phyloP scores from a whole-genome alignment of 2,888 invertebrate genomes.

The Napeogenes sylphis region DNA sequence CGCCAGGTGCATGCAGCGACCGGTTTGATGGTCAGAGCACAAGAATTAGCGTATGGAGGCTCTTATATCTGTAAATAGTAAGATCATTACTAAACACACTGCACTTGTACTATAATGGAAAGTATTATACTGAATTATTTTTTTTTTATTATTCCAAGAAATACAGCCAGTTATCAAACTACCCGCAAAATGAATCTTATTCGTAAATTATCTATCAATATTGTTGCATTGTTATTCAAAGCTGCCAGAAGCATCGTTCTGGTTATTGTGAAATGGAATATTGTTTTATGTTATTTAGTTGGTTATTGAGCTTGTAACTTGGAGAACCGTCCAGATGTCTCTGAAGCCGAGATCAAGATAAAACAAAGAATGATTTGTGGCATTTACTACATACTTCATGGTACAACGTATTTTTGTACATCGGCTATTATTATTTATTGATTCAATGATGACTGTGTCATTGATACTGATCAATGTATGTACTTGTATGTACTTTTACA shows the following conservation, averaged over 20 bases:
- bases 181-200: no score
- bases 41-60: constrained; percentile 1
- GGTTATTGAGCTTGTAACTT: not conserved
- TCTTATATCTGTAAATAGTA: not conserved
- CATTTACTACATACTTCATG: constrained; percentile 17
- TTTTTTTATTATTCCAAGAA: no score
- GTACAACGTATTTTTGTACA: constrained; percentile 18
- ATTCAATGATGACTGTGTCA: constrained; percentile 13
- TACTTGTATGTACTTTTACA: not conserved
- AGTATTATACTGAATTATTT: no score
- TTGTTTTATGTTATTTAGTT: not conserved
- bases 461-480: not conserved
- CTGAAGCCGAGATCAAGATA: constrained; percentile 40
- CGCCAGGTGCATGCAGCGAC: constrained; percentile 42
- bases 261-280: no score
- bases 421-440: constrained; percentile 15
- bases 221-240: no score
- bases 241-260: no score
- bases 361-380: constrained; percentile 42
- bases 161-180: no score
- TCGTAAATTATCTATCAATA: no score
- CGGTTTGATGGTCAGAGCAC: constrained; percentile 7
- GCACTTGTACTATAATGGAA: no score
- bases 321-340: constrained; percentile 35
- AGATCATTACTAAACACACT: no score